Evolutionary conservation across 2,888 invertebrate species (phyloP).

Genomic region (Platerodrilus igneus): DNA sequence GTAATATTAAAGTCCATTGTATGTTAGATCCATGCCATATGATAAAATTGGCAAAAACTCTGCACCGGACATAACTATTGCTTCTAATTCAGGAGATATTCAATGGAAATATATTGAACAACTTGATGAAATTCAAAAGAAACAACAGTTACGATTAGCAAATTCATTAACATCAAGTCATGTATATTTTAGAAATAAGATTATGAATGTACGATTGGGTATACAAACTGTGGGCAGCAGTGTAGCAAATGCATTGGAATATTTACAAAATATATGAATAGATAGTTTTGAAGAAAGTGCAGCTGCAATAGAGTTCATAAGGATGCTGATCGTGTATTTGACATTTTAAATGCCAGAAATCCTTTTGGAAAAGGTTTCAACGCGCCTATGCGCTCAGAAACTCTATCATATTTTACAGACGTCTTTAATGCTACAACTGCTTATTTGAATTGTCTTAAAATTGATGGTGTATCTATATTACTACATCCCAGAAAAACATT

Average conservation of each 20-base stretch:
- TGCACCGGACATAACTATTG: no score
- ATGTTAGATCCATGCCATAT: constrained; percentile 6
- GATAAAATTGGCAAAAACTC: constrained; percentile 7
- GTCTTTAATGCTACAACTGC: no score
- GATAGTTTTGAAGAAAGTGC: constrained; percentile 5
- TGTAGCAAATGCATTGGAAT: constrained; percentile 3
- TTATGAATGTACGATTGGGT: constrained; percentile 11
- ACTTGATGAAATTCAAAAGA: background rate
- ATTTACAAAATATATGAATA: background rate
- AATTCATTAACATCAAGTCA: background rate
- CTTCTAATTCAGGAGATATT: background rate
- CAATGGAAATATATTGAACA: constrained; percentile 1
- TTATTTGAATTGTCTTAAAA: no score
- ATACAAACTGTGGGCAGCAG: constrained; percentile 7
- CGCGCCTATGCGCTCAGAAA: no score
- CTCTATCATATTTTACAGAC: no score
- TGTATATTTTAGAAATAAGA: constrained; percentile 8
- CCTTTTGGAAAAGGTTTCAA: constrained; percentile 11
- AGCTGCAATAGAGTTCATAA: constrained; percentile 4
- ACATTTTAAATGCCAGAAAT: constrained; percentile 6
- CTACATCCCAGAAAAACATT: no score
- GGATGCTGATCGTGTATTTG: constrained; percentile 5
- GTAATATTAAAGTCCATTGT: background rate
- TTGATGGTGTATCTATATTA: no score
- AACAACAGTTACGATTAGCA: background rate